These are phyloP conservation scores for Aphidius ervi DNA, from an alignment of 1,140 invertebrate genomes.

Conservation along the genomic window DNA sequence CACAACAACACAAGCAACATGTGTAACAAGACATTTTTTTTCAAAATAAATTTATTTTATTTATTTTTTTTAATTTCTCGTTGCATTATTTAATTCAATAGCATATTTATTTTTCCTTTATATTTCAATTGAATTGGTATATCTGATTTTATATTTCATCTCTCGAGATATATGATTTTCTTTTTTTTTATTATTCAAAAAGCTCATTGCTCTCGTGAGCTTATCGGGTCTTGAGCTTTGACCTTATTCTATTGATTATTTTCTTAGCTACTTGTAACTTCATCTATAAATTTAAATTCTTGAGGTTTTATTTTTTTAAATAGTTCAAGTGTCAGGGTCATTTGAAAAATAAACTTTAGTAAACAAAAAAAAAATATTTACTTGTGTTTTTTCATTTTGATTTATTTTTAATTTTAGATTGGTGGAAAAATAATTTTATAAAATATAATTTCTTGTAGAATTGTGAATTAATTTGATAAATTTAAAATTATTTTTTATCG, in stretches of 20 bases:
- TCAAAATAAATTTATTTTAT: constrained; percentile 15
- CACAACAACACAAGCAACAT: constrained; percentile 36
- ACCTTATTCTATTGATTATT: constrained; percentile 32
- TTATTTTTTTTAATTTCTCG: constrained; percentile 23
- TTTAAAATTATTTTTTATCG: too few relatives aligned
- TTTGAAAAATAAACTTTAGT: too few relatives aligned
- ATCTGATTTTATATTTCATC: too few relatives aligned
- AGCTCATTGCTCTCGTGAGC: constrained; percentile 27
- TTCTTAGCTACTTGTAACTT: not conserved
- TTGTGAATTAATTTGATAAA: too few relatives aligned
- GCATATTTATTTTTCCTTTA: not conserved
- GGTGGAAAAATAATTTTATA: too few relatives aligned
- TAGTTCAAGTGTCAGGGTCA: too few relatives aligned
- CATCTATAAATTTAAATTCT: not conserved
- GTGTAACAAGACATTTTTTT: constrained; percentile 41
- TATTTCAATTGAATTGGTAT: not conserved
- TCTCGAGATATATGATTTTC: not conserved
- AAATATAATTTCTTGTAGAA: too few relatives aligned
- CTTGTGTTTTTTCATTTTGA: too few relatives aligned
- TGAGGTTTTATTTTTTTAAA: not conserved
- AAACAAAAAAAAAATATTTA: too few relatives aligned
- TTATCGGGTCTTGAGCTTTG: constrained; percentile 39
- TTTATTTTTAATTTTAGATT: too few relatives aligned
- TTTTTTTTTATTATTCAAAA: constrained; percentile 3
- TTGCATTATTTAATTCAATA: constrained; percentile 31